These are phyloP conservation scores for Cydia amplana DNA, from an alignment of 1,140 invertebrate genomes.

Conservation along the genomic window DNA sequence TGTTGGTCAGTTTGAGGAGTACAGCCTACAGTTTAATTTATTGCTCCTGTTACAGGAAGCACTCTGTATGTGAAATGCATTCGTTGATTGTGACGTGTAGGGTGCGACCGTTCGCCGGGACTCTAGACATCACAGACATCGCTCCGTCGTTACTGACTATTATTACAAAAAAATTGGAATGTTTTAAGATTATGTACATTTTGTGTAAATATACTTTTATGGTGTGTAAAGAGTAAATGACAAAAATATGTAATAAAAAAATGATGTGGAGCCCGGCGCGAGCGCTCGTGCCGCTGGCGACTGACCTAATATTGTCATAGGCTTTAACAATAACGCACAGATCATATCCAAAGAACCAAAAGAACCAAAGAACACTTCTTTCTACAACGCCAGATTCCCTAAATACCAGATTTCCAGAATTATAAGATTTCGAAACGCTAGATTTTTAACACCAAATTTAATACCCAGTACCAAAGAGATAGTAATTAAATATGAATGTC, in stretches of 20 bases:
- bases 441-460: not conserved
- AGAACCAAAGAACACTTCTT: too few species aligned
- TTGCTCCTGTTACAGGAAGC: too few species aligned
- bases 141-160: constrained; percentile 23
- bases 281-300: not conserved
- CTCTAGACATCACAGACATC: not conserved
- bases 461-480: not conserved
- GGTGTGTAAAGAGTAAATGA: constrained; percentile 64
- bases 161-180: constrained; percentile 53
- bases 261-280: constrained; percentile 20
- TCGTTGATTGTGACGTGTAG: constrained; percentile 14
- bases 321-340: not conserved
- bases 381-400: not conserved
- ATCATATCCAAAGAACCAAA: not conserved
- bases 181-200: constrained; percentile 61
- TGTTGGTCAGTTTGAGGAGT: too few species aligned
- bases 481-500: not conserved
- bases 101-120: constrained; percentile 10
- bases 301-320: not conserved
- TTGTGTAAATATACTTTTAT: constrained; percentile 69
- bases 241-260: constrained; percentile 54
- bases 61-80: not conserved
- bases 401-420: constrained; percentile 5
- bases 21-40: too few species aligned
- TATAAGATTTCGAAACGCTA: not conserved